Evolutionary conservation across 2,113 vertebrate genomes (phyloP), one percentile per base, ranked within the genome.

Genomic region (Coryphaenoides rupestris): DNA sequence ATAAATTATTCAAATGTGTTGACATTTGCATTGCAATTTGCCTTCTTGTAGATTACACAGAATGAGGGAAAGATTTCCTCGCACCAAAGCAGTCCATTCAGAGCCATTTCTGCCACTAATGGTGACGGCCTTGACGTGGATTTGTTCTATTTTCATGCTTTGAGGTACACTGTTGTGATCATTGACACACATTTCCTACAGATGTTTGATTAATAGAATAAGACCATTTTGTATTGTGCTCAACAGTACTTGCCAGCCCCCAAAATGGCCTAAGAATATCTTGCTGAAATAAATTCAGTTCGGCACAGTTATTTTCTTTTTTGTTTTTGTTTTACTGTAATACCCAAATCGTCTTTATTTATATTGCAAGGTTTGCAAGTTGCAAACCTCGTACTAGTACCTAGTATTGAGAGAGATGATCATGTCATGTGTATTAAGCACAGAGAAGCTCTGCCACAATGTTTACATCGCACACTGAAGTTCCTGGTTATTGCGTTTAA

Each of bases 151-250:
- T 84, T 84, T 77, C 57, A n/a, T 78, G 79, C 81, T 82, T 74
- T 62, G 70, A 86, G 85, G 81, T 85, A 84, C 72, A 68, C 84
- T 81, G 82, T 83, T 82, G 81, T 84, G 81, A 86, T 85, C 82
- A 83, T 75, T 88, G 79, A 76, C 76, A 82, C 77, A 81, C 80
- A 85, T 84, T 87, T 88, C 75, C 86, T 87, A 86, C 74, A 81
- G 69, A 67, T 86, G 81, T 88, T 86, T 90, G 86, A 90, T 89
- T 89, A 89, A 90, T 89, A 89, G 89, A 89, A 87, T 74, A 91
- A 82, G 72, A 76, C 87, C 88, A 87, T 40, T 1, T 79, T 83
- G 72, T 85, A 76, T 79, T 86, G 89, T 86, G 77, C 80, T 78
- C 63, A 58, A 70, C 74, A 80, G 69, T 75, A 65, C 79, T 73